Evolutionary conservation across 2,888 invertebrate genomes (phyloP), one percentile per base, ranked within the genome.

Genomic region (Coronaproctus castanopsis): DNA sequence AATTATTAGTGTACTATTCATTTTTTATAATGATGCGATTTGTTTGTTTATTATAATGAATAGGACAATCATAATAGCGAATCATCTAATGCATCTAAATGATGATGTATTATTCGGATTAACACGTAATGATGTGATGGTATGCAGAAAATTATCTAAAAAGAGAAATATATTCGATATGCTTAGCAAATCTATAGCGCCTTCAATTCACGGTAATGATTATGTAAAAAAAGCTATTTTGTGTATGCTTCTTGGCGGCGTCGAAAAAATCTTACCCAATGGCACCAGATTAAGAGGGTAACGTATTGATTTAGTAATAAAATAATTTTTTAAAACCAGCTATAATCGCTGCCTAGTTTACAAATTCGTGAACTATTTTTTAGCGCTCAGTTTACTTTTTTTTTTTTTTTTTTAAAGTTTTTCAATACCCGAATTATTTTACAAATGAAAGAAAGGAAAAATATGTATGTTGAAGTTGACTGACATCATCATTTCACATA

Each of bases 141-240:
- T 84, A 57, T 97, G 96, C 71, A 90, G 92, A 71, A 81, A 85
- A 54, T 71, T 88, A 5, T 84, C 85, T 0, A 83, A 78, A 66
- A 76, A 78, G 57, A 77, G 83, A 58, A 84, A 92, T 71, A 85
- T 93, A 63, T 97, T 96, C 70, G 87, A 93, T 58, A 72, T 91
- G 61, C 75, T 99, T 36, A 80, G 90, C 58, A 85, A 86, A 68
- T 97, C 97, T 0, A 73, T 98, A 57, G 98, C 98, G 0, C 98
- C 98, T 0, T 95, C 97, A 0, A 99, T 99, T 69, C 91, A 95
- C 67, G 98, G 98, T 0, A 92, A 98, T 68, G 87, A 90, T 24
- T 93, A 83, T 69, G 91, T 97, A 5, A 99, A 98, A 73, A 88
- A 87, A 70, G 97, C 98, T 0, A 87, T 98, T 62, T 75, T 99